phyloP scores from a whole-genome alignment of 2,888 invertebrate genomes.

The Microctonus brassicae region DNA sequence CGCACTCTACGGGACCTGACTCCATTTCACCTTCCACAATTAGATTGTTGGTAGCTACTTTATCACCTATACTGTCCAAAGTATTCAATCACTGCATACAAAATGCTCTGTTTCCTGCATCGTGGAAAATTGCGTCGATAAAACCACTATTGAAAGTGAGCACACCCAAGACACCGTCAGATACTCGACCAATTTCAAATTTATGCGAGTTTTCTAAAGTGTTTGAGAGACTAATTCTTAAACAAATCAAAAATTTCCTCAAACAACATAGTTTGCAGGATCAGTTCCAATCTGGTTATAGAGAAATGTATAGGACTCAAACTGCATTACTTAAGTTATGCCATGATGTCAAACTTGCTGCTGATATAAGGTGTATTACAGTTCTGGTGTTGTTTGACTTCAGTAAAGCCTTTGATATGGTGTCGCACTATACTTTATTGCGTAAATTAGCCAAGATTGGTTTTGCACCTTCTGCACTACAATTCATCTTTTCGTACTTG shows the following conservation, averaged over 20 bases:
- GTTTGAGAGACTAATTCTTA: slow-evolving; percentile 40
- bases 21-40: too few relatives aligned
- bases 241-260: slow-evolving; percentile 45
- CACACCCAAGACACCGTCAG: slow-evolving; percentile 33
- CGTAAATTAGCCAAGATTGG: slow-evolving; percentile 41
- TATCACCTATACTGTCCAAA: too few relatives aligned
- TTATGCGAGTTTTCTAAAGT: slow-evolving; percentile 46
- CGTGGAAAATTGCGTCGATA: slow-evolving; percentile 51
- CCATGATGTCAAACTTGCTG: slow-evolving; percentile 42
- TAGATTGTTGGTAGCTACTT: too few relatives aligned
- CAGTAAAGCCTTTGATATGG: slow-evolving; percentile 50
- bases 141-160: slow-evolving; percentile 48
- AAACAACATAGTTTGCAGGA: slow-evolving; percentile 48
- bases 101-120: slow-evolving; percentile 39
- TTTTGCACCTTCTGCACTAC: slow-evolving; percentile 70
- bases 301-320: slow-evolving; percentile 47
- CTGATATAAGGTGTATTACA: slow-evolving; percentile 46
- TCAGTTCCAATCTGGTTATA: slow-evolving; percentile 51
- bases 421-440: slow-evolving; percentile 51
- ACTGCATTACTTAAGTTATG: slow-evolving; percentile 53
- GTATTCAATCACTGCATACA: slow-evolving; percentile 4
- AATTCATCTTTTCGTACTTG: slow-evolving; percentile 30
- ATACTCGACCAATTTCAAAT: slow-evolving; percentile 51
- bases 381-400: too few relatives aligned
- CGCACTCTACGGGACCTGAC: too few relatives aligned